Evolutionary conservation across 2,113 vertebrate genomes (phyloP).

Genomic region (Urocitellus parryii): DNA sequence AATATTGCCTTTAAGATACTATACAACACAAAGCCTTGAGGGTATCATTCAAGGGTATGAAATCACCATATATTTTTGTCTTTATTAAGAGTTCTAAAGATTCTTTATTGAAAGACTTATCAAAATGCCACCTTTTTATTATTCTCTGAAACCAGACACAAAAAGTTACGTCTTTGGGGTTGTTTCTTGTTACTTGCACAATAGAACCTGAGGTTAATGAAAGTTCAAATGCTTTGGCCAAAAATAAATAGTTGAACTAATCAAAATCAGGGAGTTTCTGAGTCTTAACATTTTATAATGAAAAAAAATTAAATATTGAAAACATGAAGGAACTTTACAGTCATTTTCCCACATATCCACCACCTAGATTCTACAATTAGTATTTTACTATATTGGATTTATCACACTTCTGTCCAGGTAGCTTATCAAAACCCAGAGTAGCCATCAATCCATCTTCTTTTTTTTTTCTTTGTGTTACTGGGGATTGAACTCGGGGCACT

Average conservation of each 20-base stretch:
- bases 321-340: not conserved
- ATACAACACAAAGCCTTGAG: conserved; percentile 87
- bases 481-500: too few species aligned
- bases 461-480: too few species aligned
- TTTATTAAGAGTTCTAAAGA: conserved; percentile 93
- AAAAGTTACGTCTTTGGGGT: conserved; percentile 87
- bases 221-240: conserved; percentile 89
- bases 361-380: not conserved
- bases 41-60: conserved; percentile 89
- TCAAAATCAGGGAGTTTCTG: conserved; percentile 88
- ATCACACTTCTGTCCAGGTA: not conserved
- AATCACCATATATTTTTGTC: conserved; percentile 89
- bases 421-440: not conserved
- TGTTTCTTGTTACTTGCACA: conserved; percentile 89
- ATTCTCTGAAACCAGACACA: conserved; percentile 91
- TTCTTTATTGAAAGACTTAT: conserved; percentile 95
- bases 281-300: not conserved
- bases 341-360: not conserved
- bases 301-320: not conserved
- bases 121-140: conserved; percentile 93
- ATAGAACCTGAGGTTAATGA: conserved; percentile 92
- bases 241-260: conserved; percentile 89
- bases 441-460: not conserved
- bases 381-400: not conserved
- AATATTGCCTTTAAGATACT: conserved; percentile 87